Evolutionary conservation across 2,113 vertebrate species (phyloP), one percentile per base, ranked within the genome.

Genomic region (Melanotaenia duboulayi): DNA sequence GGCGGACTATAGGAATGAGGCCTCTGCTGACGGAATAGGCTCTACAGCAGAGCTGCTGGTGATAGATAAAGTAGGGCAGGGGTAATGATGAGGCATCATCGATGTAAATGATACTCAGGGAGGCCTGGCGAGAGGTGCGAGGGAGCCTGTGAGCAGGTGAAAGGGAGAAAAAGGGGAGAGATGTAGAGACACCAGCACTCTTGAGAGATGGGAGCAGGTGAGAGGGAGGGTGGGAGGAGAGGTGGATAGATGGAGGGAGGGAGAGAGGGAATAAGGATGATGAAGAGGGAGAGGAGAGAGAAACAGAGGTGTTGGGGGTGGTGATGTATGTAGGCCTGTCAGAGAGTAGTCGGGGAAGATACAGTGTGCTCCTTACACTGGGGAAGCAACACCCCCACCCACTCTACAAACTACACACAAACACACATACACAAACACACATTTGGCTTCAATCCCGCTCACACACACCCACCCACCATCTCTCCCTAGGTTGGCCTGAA

Each of bases 291-390:
- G 70, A 79, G 68, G 56, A 70, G 86, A 91, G 88, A 82, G 89
- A 90, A 92, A 87, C 78, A 87, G 82, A 82, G 84, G 87, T 91
- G 91, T 84, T 91, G 88, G 89, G 90, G 90, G 89, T 90, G 91
- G 92, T 94, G 94, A 95, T 94, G 90, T 93, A 94, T 94, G 93
- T 91, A 80, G 87, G 85, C 87, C 88, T 95, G 93, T 95, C 93
- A 92, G 76, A 91, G 90, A 90, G 78, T 90, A 92, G 90, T 91
- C 87, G 85, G 88, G 90, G 90, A 92, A 94, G 93, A 94, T 94
- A 91, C 94, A 94, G 91, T 92, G 89, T 84, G 90, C 85, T 92
- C 84, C 88, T 91, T 94, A 93, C 92, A 91, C 90, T 75, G 90
- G 92, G 92, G 92, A 94, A 91, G 87, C 90, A 89, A 89, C 82